Conservation (phyloP, 1,140 invertebrate genomes). For the Stenopsyche tienmushanensis region DNA sequence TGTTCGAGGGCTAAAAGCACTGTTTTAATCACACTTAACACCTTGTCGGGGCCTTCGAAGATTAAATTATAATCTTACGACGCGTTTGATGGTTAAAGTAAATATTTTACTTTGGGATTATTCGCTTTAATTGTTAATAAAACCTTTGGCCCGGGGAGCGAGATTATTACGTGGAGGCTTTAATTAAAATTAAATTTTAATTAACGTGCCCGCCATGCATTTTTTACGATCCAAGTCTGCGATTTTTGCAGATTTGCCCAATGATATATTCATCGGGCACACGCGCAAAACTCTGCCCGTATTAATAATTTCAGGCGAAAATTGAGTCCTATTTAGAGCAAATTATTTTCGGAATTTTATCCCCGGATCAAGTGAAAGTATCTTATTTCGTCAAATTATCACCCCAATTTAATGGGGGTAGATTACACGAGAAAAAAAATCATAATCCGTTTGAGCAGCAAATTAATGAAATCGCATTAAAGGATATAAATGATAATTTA, state of each 20-base stretch:
- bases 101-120: background rate
- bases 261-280: no score
- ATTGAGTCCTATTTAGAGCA: no score
- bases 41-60: background rate
- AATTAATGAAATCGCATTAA: no score
- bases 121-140: background rate
- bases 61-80: background rate
- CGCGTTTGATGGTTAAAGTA: background rate
- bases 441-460: no score
- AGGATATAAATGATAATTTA: no score
- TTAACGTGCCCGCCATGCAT: background rate
- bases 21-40: background rate
- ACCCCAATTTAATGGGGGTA: no score
- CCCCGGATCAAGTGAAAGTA: no score
- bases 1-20: background rate
- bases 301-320: no score
- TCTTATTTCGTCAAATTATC: no score
- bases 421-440: no score
- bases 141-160: background rate
- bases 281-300: no score
- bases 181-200: background rate
- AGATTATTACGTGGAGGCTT: background rate
- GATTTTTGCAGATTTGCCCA: background rate
- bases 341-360: no score
- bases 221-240: background rate